Conservation (phyloP, 2,888 invertebrate species). For the Lepidocyrtoides sp. region DNA sequence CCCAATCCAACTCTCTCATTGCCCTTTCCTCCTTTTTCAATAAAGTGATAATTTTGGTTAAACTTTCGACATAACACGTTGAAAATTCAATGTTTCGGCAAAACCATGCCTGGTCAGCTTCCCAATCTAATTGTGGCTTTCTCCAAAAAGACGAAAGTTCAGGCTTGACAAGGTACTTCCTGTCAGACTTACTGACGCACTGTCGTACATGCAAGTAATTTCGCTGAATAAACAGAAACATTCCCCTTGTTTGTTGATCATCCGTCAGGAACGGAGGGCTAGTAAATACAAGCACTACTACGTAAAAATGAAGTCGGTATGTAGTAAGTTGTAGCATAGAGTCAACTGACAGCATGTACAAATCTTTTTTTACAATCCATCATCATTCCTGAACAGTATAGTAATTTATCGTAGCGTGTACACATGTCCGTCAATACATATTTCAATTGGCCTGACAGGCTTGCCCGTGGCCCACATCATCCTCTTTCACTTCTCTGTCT, state of each 20-base stretch:
- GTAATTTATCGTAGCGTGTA: too few species aligned
- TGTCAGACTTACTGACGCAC: not conserved
- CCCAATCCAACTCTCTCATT: not conserved
- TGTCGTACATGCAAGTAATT: too few species aligned
- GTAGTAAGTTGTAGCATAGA: constrained; percentile 6
- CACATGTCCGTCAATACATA: too few species aligned
- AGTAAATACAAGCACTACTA: too few species aligned
- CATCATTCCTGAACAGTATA: not conserved
- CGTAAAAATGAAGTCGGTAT: not conserved
- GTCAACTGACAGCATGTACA: constrained; percentile 24
- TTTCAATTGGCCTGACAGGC: too few species aligned
- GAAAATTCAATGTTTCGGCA: not conserved
- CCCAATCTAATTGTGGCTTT: constrained; percentile 22
- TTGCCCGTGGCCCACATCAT: too few species aligned
- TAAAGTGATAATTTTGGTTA: not conserved
- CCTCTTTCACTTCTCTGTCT: too few species aligned
- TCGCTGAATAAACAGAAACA: not conserved
- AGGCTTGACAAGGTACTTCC: not conserved
- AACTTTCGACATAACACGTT: not conserved
- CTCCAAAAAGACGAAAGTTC: not conserved
- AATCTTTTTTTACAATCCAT: not conserved
- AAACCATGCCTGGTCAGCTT: constrained; percentile 9
- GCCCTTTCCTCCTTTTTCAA: not conserved
- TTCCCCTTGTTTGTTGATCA: not conserved
- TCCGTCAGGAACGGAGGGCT: not conserved